These are phyloP conservation scores for Podarcis lilfordi DNA, from an alignment of 2,797 vertebrate genomes.

Conservation along the genomic window DNA sequence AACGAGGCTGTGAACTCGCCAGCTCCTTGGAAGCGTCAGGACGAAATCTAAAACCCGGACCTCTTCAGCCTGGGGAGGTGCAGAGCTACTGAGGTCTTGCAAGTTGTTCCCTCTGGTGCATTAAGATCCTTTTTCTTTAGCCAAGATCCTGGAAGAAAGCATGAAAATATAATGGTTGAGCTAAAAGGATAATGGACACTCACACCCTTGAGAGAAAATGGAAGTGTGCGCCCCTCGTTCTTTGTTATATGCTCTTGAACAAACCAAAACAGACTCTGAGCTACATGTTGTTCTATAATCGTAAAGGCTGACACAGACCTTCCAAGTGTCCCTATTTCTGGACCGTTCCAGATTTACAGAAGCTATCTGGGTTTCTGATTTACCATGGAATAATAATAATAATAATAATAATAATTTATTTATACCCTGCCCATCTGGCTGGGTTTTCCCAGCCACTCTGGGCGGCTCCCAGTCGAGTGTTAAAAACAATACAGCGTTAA, in stretches of 20 bases:
- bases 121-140: constrained; percentile 44
- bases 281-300: not conserved
- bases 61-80: not conserved
- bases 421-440: too few relatives aligned
- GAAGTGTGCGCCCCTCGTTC: not conserved
- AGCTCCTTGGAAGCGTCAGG: not conserved
- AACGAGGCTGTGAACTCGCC: not conserved
- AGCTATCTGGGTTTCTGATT: too few relatives aligned
- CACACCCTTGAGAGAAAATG: not conserved
- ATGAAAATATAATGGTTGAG: not conserved
- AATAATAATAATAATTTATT: too few relatives aligned
- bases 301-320: not conserved
- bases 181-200: not conserved
- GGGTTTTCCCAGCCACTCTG: too few relatives aligned
- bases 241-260: not conserved
- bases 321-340: not conserved
- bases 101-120: not conserved
- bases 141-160: constrained; percentile 7
- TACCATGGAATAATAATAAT: too few relatives aligned
- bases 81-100: not conserved
- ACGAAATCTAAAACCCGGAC: not conserved
- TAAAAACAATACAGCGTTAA: too few relatives aligned
- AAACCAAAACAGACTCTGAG: not conserved
- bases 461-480: too few relatives aligned
- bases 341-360: too few relatives aligned